Evolutionary conservation across 2,888 invertebrate species (phyloP).

Genomic region (Nematopogon swammerdamellus): DNA sequence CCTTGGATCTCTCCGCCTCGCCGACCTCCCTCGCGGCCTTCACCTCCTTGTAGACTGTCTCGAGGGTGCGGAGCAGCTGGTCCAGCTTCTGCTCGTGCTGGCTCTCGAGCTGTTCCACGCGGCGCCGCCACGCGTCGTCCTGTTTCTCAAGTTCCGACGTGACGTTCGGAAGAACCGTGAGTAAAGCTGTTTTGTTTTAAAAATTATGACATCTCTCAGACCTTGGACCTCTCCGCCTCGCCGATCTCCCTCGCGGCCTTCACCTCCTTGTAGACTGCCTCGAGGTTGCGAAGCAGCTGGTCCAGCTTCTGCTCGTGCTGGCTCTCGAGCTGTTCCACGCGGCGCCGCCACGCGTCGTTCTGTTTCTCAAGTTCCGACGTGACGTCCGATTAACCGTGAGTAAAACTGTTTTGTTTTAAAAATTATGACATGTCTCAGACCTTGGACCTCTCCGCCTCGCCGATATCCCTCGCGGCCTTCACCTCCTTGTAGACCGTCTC

Average conservation of each 20-base stretch:
- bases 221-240: not conserved
- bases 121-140: constrained; percentile 10
- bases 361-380: constrained; percentile 7
- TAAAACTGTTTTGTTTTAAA: no score
- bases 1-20: not conserved
- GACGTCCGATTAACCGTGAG: no score
- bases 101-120: constrained; percentile 7
- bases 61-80: constrained; percentile 7
- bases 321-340: constrained; percentile 7
- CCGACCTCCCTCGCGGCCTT: not conserved
- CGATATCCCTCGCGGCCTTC: not conserved
- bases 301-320: constrained; percentile 6
- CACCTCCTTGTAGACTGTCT: not conserved
- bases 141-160: constrained; percentile 7
- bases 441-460: not conserved
- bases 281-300: constrained; percentile 7
- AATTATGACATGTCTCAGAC: not conserved
- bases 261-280: not conserved
- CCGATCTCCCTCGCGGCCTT: not conserved
- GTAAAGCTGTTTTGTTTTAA: no score
- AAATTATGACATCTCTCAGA: not conserved
- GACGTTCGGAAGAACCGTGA: no score
- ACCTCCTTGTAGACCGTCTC: not conserved
- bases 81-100: constrained; percentile 7
- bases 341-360: constrained; percentile 9